These are phyloP conservation scores for Corynorhinus townsendii DNA, from an alignment of 2,113 vertebrate species.

Conservation along the genomic window DNA sequence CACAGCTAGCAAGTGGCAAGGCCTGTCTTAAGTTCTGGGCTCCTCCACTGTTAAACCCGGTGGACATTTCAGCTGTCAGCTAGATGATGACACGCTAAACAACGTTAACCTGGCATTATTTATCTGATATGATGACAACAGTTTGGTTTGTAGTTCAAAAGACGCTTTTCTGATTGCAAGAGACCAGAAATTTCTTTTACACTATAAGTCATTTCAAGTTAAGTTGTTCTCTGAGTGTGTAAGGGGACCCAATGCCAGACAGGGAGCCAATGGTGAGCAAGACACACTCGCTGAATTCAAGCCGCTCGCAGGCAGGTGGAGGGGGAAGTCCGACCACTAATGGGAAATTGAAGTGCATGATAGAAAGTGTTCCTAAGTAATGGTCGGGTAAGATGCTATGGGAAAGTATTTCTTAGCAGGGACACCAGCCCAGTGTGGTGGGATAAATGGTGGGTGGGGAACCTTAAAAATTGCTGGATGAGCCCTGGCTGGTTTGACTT, in stretches of 20 bases:
- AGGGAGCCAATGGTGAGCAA: neutral
- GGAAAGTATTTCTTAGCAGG: neutral
- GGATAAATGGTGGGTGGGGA: neutral
- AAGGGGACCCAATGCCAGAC: neutral
- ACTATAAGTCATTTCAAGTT: neutral
- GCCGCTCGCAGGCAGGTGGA: neutral
- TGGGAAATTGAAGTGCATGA: neutral
- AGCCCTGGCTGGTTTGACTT: too few relatives aligned
- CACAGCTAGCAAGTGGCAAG: neutral
- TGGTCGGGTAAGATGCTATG: neutral
- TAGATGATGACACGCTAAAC: neutral
- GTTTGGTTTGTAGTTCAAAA: neutral
- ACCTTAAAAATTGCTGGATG: neutral
- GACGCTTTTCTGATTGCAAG: neutral
- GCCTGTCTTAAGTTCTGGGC: neutral
- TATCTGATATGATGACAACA: neutral
- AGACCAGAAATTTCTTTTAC: neutral
- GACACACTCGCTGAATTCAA: neutral
- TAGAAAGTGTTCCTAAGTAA: neutral
- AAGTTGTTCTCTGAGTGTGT: neutral
- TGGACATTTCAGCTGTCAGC: fast-evolving
- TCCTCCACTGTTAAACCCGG: neutral
- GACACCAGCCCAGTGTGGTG: neutral
- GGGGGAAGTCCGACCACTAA: neutral
- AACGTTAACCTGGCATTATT: neutral